A percentile compares a stretch with the other conserved stretches of the same genome.
Conservation (phyloP, 2,888 invertebrate species). For the Lobophora halterata region DNA sequence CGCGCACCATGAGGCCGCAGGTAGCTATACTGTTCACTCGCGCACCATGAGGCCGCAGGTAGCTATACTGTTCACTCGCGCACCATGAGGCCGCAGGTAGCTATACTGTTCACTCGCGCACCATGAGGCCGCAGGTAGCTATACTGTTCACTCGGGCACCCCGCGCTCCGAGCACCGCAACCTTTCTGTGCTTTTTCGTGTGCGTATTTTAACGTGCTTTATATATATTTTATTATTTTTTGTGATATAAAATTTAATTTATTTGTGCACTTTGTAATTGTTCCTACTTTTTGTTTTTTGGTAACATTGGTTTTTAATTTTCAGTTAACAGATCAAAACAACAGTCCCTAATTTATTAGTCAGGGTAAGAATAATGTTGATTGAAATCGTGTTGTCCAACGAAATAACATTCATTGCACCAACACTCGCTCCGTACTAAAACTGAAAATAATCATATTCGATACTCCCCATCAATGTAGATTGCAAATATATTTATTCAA, state of each 20-base stretch:
- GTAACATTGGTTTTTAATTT: conserved; percentile 57
- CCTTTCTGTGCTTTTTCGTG: no score
- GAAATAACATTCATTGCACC: conserved; percentile 45
- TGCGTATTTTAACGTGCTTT: no score
- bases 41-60: no score
- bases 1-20: no score
- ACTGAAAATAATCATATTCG: conserved; percentile 30
- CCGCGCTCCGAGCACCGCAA: no score
- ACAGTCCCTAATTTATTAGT: conserved; percentile 50
- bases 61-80: no score
- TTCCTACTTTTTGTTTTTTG: conserved; percentile 13
- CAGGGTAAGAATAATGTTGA: conserved; percentile 61
- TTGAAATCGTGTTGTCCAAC: conserved; percentile 56
- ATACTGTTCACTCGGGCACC: no score
- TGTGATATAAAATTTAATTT: conserved; percentile 1
- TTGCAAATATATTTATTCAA: not conserved
- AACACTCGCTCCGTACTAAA: conserved; percentile 41
- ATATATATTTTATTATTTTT: no score
- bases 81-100: no score
- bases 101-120: no score
- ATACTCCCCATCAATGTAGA: not conserved
- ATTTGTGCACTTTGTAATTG: not conserved
- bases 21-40: no score
- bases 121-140: no score
- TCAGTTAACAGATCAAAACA: conserved; percentile 63